Evolutionary conservation across 1,140 invertebrate species (phyloP).

Genomic region (Acyrthosiphon pisum): DNA sequence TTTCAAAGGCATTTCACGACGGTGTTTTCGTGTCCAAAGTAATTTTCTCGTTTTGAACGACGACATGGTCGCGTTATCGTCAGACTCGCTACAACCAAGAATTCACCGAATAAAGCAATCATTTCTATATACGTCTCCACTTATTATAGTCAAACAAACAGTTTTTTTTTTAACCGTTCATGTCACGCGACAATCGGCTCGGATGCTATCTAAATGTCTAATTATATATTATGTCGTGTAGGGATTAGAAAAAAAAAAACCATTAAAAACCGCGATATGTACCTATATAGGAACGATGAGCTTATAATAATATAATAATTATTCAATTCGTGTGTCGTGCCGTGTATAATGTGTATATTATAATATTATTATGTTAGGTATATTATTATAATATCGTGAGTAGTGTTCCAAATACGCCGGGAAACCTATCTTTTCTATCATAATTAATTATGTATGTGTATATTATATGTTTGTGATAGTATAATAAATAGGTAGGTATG

Average conservation of each 20-base stretch:
- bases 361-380: neutral
- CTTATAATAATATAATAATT: neutral
- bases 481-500: too few species aligned
- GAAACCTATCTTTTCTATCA: neutral
- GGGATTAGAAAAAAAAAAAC: neutral
- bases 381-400: neutral
- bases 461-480: neutral
- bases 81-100: neutral
- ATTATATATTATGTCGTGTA: neutral
- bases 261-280: neutral
- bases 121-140: neutral
- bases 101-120: neutral
- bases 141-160: neutral
- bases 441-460: neutral
- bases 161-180: neutral
- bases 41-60: neutral
- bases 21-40: neutral
- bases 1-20: neutral
- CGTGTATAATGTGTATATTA: neutral
- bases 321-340: neutral
- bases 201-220: neutral
- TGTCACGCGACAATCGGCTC: constrained; percentile 31
- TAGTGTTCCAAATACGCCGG: neutral
- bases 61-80: neutral
- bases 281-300: neutral